phyloP scores from a whole-genome alignment of 2,113 vertebrate genomes.

The Saccopteryx leptura region DNA sequence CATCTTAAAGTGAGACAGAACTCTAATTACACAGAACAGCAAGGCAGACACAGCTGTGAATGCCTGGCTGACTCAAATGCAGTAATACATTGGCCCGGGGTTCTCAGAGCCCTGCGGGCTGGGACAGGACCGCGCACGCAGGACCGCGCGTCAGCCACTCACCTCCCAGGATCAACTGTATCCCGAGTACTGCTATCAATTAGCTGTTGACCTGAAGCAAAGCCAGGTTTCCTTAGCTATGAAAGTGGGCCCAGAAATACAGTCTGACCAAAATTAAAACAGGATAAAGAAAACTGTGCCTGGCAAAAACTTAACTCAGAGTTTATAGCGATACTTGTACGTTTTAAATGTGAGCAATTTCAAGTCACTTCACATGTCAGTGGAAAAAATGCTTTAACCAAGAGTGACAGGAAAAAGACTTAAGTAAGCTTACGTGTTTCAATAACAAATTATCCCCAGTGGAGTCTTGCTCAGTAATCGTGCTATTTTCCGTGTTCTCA shows the following conservation, averaged over 20 bases:
- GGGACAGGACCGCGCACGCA: too few relatives aligned
- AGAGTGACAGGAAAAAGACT: not conserved
- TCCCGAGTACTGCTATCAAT: too few relatives aligned
- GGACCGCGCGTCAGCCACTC: not conserved
- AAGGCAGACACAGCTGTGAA: not conserved
- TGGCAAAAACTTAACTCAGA: not conserved
- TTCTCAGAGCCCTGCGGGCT: too few relatives aligned
- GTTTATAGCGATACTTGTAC: not conserved
- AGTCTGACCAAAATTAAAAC: not conserved
- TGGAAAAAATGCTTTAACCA: not conserved
- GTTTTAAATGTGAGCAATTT: not conserved
- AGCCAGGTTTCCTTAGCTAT: not conserved
- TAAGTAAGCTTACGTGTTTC: slow-evolving; percentile 93
- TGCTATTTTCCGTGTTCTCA: slow-evolving; percentile 90
- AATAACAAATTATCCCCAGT: slow-evolving; percentile 94
- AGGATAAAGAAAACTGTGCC: not conserved
- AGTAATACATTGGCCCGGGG: rapidly evolving
- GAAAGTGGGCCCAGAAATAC: not conserved
- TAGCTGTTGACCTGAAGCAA: not conserved
- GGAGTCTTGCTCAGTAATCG: slow-evolving; percentile 90
- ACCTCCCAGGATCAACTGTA: not conserved
- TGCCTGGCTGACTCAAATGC: not conserved
- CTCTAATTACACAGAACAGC: not conserved
- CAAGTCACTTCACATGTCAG: not conserved
- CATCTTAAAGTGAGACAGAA: not conserved